A percentile compares a stretch with the other conserved stretches of the same genome.
These are phyloP conservation scores for Paelopatides confundens DNA, from an alignment of 53 echinoderm and acorn worm species.

Conservation along the genomic window DNA sequence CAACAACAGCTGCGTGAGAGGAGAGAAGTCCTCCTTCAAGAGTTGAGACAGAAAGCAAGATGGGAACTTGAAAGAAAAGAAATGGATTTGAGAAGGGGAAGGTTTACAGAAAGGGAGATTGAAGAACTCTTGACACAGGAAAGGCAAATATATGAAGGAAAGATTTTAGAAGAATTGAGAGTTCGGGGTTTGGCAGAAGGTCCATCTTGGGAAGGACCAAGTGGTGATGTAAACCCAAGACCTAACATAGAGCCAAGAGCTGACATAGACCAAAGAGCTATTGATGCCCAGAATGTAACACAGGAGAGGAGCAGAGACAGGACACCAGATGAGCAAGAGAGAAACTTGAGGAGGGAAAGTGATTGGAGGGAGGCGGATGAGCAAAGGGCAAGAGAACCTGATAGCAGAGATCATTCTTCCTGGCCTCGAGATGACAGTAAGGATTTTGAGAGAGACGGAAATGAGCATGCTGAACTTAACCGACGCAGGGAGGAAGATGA, in stretches of 20 bases:
- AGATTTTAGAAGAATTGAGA: constrained; percentile 27
- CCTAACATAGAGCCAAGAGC: neutral
- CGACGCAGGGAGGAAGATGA: neutral
- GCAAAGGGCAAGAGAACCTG: neutral
- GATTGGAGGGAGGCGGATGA: constrained; percentile 11
- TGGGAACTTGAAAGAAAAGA: constrained; percentile 18
- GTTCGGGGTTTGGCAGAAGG: neutral
- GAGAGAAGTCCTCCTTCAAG: neutral
- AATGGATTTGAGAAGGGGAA: neutral
- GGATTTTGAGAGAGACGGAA: neutral
- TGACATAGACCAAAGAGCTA: neutral
- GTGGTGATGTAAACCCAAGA: neutral
- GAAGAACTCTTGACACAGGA: neutral
- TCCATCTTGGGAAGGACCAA: neutral
- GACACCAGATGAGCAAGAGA: neutral
- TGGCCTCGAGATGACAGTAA: neutral
- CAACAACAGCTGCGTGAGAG: constrained; percentile 22
- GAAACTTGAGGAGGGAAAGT: neutral
- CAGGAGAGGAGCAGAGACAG: neutral
- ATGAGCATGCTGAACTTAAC: neutral
- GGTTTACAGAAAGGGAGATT: neutral
- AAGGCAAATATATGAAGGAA: neutral
- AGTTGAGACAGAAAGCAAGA: neutral
- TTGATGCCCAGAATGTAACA: neutral
- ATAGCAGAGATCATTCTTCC: neutral